phyloP scores from a whole-genome alignment of 2,797 vertebrate species.

The Protonibea diacanthus region DNA sequence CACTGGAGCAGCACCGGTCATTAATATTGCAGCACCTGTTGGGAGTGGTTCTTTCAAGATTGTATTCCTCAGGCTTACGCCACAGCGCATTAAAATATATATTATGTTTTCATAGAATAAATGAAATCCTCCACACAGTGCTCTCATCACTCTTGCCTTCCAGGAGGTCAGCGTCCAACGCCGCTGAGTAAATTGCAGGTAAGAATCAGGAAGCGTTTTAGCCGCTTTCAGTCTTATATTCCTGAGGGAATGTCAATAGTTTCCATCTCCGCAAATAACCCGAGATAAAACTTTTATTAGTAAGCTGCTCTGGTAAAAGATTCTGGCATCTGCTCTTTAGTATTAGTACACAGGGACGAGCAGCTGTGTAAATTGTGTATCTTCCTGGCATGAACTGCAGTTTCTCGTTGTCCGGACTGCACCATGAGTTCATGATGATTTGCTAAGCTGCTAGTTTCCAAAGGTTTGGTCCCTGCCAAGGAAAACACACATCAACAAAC shows the following conservation, averaged over 20 bases:
- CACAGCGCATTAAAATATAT: slow-evolving; percentile 78
- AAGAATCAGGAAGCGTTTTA: slow-evolving; percentile 70
- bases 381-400: slow-evolving; percentile 43
- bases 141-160: slow-evolving; percentile 71
- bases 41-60: slow-evolving; percentile 76
- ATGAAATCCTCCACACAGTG: slow-evolving; percentile 67
- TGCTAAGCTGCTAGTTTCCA: slow-evolving; percentile 23
- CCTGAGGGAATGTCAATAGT: slow-evolving; percentile 79
- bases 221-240: slow-evolving; percentile 62
- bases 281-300: slow-evolving; percentile 83
- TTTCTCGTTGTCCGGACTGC: slow-evolving; percentile 38
- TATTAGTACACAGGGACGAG: slow-evolving; percentile 49
- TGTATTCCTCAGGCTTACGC: slow-evolving; percentile 71
- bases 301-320: slow-evolving; percentile 79
- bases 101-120: slow-evolving; percentile 79
- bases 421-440: slow-evolving; percentile 9
- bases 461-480: slow-evolving; percentile 25
- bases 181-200: slow-evolving; percentile 65
- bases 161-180: slow-evolving; percentile 62
- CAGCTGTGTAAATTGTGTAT: slow-evolving; percentile 19
- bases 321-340: slow-evolving; percentile 74
- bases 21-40: slow-evolving; percentile 86
- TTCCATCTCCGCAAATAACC: slow-evolving; percentile 84
- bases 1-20: slow-evolving; percentile 64
- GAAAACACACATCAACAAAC: slow-evolving; percentile 33